These are phyloP conservation scores for Ispidina lecontei DNA, from an alignment of 2,797 vertebrate species.

Conservation along the genomic window DNA sequence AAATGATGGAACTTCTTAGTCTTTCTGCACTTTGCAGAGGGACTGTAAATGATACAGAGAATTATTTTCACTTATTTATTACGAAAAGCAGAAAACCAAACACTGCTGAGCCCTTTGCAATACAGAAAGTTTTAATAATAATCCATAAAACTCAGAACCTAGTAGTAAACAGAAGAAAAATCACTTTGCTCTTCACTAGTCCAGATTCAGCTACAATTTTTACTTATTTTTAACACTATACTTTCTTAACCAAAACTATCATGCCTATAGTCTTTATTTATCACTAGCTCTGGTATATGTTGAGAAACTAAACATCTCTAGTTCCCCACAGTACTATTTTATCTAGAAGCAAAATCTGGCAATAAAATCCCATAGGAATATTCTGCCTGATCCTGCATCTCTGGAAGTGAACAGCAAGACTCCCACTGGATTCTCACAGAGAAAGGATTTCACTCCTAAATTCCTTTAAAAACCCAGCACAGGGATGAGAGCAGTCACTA, in stretches of 20 bases:
- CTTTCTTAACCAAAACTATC: neutral
- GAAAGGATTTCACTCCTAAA: neutral
- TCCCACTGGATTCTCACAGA: neutral
- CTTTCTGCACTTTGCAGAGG: neutral
- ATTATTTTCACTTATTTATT: neutral
- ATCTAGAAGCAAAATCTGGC: neutral
- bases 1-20: neutral
- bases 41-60: neutral
- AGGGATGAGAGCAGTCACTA: neutral
- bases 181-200: neutral
- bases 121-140: neutral
- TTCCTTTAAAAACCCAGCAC: neutral
- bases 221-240: neutral
- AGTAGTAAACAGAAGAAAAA: neutral
- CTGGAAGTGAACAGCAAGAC: neutral
- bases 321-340: neutral
- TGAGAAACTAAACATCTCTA: neutral
- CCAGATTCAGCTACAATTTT: neutral
- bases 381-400: neutral
- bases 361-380: neutral
- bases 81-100: neutral
- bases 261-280: neutral
- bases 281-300: neutral
- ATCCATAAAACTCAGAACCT: neutral
- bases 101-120: neutral